Conservation (phyloP, 2,888 invertebrate genomes). For the Neoscelio sp. region DNA sequence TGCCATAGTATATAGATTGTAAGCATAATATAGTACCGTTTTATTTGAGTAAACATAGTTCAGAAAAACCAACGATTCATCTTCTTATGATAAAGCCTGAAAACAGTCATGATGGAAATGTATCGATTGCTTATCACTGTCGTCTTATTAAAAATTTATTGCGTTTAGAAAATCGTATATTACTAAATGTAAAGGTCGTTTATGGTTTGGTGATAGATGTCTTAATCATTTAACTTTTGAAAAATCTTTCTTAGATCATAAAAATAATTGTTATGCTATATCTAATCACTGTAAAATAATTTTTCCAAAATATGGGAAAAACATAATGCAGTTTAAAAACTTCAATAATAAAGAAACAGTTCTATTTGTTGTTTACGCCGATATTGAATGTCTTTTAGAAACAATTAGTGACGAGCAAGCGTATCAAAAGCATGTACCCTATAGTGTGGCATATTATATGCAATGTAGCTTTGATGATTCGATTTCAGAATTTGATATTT, state of each 20-base stretch:
- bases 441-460: constrained; percentile 17
- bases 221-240: not conserved
- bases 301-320: too few relatives aligned
- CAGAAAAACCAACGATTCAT: constrained; percentile 11
- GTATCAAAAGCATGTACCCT: constrained; percentile 21
- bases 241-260: constrained; percentile 12
- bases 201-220: constrained; percentile 14
- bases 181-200: constrained; percentile 4
- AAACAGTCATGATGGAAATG: not conserved
- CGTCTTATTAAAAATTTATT: constrained; percentile 4
- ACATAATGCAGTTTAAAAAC: too few relatives aligned
- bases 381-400: constrained; percentile 48
- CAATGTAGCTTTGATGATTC: constrained; percentile 18
- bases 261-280: constrained; percentile 17
- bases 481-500: constrained; percentile 9
- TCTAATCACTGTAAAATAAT: too few relatives aligned
- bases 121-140: constrained; percentile 1
- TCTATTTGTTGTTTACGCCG: constrained; percentile 45
- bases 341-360: constrained; percentile 12
- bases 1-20: too few relatives aligned
- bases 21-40: too few relatives aligned
- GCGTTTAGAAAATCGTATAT: not conserved
- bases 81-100: constrained; percentile 10
- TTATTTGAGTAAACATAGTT: constrained; percentile 11
- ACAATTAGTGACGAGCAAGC: not conserved